Conservation (phyloP, 2,797 vertebrate genomes). For the Squalus acanthias region DNA sequence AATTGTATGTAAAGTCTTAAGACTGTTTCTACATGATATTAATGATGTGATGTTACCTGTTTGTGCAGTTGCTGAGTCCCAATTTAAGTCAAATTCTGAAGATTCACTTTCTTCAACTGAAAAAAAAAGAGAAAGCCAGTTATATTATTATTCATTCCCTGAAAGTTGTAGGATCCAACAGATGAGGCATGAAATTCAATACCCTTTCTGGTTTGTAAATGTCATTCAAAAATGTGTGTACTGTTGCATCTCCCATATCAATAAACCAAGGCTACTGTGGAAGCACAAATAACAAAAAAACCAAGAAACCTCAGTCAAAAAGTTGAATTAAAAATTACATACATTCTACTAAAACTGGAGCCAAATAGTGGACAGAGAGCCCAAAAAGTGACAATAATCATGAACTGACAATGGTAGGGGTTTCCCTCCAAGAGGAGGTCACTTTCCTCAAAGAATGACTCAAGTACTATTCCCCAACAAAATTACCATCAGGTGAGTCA, state of each 20-base stretch:
- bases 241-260: background rate
- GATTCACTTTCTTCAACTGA: conserved; percentile 88
- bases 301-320: background rate
- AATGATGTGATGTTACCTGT: conserved; percentile 65
- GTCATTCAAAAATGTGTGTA: background rate
- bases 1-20: background rate
- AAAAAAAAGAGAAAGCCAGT: conserved; percentile 54
- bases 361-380: no score
- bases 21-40: background rate
- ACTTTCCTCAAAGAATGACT: background rate
- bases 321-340: background rate
- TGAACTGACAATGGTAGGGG: background rate
- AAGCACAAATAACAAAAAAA: background rate
- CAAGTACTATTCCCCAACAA: background rate
- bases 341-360: background rate
- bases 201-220: background rate
- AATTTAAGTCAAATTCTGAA: conserved; percentile 80
- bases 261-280: background rate
- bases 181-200: conserved; percentile 11
- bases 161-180: background rate
- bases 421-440: background rate
- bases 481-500: background rate
- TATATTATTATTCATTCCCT: background rate
- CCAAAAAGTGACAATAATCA: conserved; percentile 4
- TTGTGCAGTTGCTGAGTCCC: conserved; percentile 80